Percentiles rank a stretch among this genome's conserved stretches.
These are phyloP conservation scores for Synanthedon andrenaeformis DNA, from an alignment of 2,888 invertebrate genomes.

Conservation along the genomic window DNA sequence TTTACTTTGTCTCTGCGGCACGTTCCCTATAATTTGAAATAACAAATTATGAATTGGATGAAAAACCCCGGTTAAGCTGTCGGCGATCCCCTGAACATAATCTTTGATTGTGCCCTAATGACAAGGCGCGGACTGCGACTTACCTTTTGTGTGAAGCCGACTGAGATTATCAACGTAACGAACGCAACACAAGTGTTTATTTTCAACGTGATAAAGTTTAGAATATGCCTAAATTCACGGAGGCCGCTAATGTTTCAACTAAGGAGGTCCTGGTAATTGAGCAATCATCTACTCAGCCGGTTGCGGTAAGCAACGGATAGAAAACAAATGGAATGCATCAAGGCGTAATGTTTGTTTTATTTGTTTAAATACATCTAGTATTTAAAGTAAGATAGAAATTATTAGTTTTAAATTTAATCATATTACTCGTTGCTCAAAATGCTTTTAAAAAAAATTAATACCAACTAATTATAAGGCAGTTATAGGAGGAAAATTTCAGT, in stretches of 20 bases:
- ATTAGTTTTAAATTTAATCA: constrained; percentile 15
- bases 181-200: constrained; percentile 47
- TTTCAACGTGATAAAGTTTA: constrained; percentile 41
- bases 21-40: constrained; percentile 62
- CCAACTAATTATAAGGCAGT: too few relatives aligned
- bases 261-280: constrained; percentile 70
- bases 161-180: constrained; percentile 38
- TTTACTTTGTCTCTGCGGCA: constrained; percentile 66
- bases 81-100: constrained; percentile 67
- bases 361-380: constrained; percentile 24
- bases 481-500: too few relatives aligned
- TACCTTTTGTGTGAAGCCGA: constrained; percentile 64
- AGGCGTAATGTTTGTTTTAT: constrained; percentile 40
- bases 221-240: constrained; percentile 29
- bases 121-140: constrained; percentile 62
- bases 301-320: constrained; percentile 63
- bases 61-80: constrained; percentile 67
- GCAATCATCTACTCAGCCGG: constrained; percentile 67
- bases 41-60: constrained; percentile 68
- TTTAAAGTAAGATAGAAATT: not conserved
- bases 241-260: constrained; percentile 55
- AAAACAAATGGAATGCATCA: constrained; percentile 58
- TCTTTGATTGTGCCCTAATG: constrained; percentile 68
- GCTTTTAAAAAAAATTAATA: too few relatives aligned
- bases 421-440: constrained; percentile 10